Evolutionary conservation across 2,113 vertebrate genomes (phyloP).

Genomic region (Corapipo altera): DNA sequence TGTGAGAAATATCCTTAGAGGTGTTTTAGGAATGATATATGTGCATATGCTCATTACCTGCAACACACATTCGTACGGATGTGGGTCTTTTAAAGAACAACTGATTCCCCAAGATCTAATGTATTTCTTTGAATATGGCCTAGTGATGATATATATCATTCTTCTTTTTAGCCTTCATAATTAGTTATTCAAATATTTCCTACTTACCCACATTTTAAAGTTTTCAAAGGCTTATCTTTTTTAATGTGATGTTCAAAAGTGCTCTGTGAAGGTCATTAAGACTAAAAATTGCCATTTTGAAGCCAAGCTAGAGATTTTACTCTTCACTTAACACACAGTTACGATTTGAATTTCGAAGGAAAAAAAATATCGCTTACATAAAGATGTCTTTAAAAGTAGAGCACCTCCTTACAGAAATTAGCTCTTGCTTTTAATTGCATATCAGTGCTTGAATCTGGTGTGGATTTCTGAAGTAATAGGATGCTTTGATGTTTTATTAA

Average conservation of each 20-base stretch:
- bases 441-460: slow-evolving; percentile 61
- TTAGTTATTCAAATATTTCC: slow-evolving; percentile 72
- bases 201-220: slow-evolving; percentile 55
- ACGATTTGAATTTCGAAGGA: not conserved
- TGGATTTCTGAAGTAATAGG: slow-evolving; percentile 71
- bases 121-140: not conserved
- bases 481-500: slow-evolving; percentile 79
- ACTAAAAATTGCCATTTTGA: slow-evolving; percentile 72
- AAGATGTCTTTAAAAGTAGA: slow-evolving; percentile 69
- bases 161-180: slow-evolving; percentile 32
- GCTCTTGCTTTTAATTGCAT: slow-evolving; percentile 75
- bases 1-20: not conserved
- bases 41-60: not conserved
- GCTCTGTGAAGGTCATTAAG: slow-evolving; percentile 66
- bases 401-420: slow-evolving; percentile 70
- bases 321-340: slow-evolving; percentile 55
- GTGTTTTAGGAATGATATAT: not conserved
- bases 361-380: slow-evolving; percentile 22
- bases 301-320: slow-evolving; percentile 63
- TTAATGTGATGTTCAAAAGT: slow-evolving; percentile 70
- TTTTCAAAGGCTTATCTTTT: slow-evolving; percentile 73
- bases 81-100: not conserved
- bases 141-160: slow-evolving; percentile 13
- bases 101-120: not conserved
- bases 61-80: not conserved